Evolutionary conservation across 2,888 invertebrate species (phyloP), one percentile per base, ranked within the genome.

Genomic region (Seira musarum): DNA sequence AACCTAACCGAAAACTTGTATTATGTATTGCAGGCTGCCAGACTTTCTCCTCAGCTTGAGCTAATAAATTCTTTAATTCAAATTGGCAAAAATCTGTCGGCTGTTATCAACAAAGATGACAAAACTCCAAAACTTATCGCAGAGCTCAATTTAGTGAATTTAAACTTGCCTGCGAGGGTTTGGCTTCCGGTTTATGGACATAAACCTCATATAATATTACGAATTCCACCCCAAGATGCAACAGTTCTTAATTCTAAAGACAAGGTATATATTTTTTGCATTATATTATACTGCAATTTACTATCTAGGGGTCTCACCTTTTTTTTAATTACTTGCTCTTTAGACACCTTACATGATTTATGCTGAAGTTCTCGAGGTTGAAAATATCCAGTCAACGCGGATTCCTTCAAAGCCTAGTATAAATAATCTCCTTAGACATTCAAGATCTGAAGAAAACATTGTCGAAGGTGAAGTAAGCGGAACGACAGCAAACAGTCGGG

Each of bases 161-260:
- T 98, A 86, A 99, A 99, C 91, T 30, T 99, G 82, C 99, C 99
- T 15, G 98, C 99, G 13, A 91, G 98, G 80, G 99, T 99, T 82
- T 99, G 99, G 98, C 91, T 99, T 87, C 99, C 99, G 15, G 91
- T 99, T 65, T 94, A 96, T 89, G 94, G 94, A 86, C 87, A 88
- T 71, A 90, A 91, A 87, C 94, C 96, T 69, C 99, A 99, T 90
- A 95, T 97, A 88, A 94, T 99, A 87, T 94, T 99, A 67, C 92
- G 99, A 89, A 97, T 99, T 90, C 98, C 99, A 61, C 97, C 97
- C 80, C 96, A 97, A 88, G 96, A 97, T 85, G 97, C 98, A 82
- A 98, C 98, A 70, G 98, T 99, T 73, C 93, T 99, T 85, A 99
- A 99, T 90, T 98, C 98, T 86, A 99, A 99, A 90, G 97, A 98